Percentiles rank a stretch among this genome's conserved stretches.
phyloP scores from a whole-genome alignment of 2,888 invertebrate genomes.

The Lydus trimaculatus region DNA sequence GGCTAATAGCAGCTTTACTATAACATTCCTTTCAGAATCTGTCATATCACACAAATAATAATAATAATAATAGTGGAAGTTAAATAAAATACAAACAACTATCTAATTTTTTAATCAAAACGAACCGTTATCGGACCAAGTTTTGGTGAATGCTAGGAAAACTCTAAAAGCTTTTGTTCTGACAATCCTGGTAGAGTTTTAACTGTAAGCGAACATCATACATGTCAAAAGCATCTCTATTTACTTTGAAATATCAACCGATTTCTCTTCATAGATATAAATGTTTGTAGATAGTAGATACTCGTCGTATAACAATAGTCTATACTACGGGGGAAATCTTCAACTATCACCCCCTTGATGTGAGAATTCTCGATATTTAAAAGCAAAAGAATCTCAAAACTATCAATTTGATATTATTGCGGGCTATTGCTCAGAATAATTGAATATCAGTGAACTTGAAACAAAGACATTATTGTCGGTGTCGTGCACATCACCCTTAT shows the following conservation, averaged over 20 bases:
- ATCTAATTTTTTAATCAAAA: not conserved
- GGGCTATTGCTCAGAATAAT: slow-evolving; percentile 61
- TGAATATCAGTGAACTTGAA: slow-evolving; percentile 62
- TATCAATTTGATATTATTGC: slow-evolving; percentile 59
- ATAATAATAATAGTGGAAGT: not conserved
- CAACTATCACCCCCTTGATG: not conserved
- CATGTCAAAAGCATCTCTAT: slow-evolving; percentile 45
- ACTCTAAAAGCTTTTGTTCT: not conserved
- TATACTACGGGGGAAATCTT: not conserved
- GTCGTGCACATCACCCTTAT: slow-evolving; percentile 48
- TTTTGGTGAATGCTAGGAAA: too few species aligned
- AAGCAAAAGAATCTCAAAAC: slow-evolving; percentile 18
- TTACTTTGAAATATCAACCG: slow-evolving; percentile 30
- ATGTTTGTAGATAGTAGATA: not conserved
- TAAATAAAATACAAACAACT: not conserved
- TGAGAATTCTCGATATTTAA: not conserved
- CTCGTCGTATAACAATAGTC: not conserved
- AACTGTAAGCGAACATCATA: slow-evolving; percentile 42
- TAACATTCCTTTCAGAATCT: slow-evolving; percentile 7
- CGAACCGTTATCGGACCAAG: not conserved
- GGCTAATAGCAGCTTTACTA: slow-evolving; percentile 12
- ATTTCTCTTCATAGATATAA: slow-evolving; percentile 16
- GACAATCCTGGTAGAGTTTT: slow-evolving; percentile 31
- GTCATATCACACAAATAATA: slow-evolving; percentile 8
- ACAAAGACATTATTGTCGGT: slow-evolving; percentile 61